Base-by-base conservation (phyloP, 1,140 invertebrate genomes). In the Drosophila simulans region DNA sequence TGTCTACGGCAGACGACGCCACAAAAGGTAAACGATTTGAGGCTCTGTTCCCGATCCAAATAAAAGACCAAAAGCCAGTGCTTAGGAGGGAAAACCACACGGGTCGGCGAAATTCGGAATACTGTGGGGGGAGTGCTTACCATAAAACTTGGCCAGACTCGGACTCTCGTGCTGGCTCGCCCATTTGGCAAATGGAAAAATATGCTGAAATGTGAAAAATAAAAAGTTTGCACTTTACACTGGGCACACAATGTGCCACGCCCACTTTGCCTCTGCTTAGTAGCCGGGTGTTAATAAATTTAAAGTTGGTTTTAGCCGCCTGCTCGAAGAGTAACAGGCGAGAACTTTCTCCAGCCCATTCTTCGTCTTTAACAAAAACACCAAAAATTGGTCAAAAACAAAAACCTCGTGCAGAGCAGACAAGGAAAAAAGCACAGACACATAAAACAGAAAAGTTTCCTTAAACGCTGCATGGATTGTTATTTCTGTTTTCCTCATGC, bases 381-480 rank as follows among this genome's bases (percentile, higher is more conserved):
- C 34, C 59, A 39, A 74, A 72, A 73, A 72, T 64, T 64, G 43
- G 22, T 55, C 52, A 53, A 73, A 53, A 73, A 37, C 40, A 71
- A 57, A 48, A 56, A 56, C n/a, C 39, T 25, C 48, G 42, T 53
- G 3, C 57, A 27, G 17, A 35, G 51, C 35, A 39, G 55, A 7
- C 7, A 15, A 22, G 17, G 54, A 51, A 34, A 71, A 63, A 62
- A 37, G 42, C 22, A 76, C 65, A 72, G 51, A 59, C 77, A 64
- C 77, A 75, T 60, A 77, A 81, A 65, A 77, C 60, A 82, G 81
- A 68, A 86, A 86, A 86, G 69, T 86, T 86, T 88, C 84, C 72
- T 86, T 88, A 88, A 86, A 88, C 83, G 83, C 63, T 80, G 69
- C 82, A 79, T 71, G 82, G 79, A 82, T 86, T 86, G 83, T 77